Conservation (phyloP, 1,140 invertebrate genomes). For the Drosophila elegans region DNA sequence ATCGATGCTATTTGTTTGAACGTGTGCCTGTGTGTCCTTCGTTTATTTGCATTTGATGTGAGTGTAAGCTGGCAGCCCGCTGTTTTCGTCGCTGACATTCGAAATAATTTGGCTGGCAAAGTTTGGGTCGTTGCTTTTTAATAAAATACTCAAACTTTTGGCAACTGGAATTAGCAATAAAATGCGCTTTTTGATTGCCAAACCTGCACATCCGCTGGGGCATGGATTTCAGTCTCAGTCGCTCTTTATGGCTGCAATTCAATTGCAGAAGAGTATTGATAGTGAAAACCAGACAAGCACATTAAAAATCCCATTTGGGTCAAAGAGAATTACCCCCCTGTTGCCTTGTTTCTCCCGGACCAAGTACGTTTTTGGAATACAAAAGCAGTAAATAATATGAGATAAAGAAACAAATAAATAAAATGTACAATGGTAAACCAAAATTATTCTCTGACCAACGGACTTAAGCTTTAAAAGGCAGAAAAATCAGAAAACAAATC, state of each 20-base stretch:
- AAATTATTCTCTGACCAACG: no score
- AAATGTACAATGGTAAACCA: background rate
- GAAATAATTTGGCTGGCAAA: slow-evolving; percentile 65
- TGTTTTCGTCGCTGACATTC: slow-evolving; percentile 48
- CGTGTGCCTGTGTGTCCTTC: slow-evolving; percentile 23
- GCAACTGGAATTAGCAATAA: slow-evolving; percentile 53
- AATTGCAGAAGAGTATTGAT: slow-evolving; percentile 1
- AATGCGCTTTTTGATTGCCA: slow-evolving; percentile 36
- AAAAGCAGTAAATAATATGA: background rate
- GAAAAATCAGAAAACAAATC: no score
- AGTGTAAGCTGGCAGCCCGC: slow-evolving; percentile 45
- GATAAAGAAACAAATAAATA: background rate
- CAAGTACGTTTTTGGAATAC: background rate
- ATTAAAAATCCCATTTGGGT: background rate
- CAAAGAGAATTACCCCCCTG: no score
- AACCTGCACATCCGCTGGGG: slow-evolving; percentile 28
- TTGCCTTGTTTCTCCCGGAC: background rate
- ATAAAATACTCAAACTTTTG: slow-evolving; percentile 47
- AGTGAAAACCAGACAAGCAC: background rate
- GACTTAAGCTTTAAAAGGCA: no score
- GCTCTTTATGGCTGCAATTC: background rate
- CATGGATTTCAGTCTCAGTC: slow-evolving; percentile 1
- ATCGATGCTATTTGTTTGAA: slow-evolving; percentile 17
- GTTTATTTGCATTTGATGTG: slow-evolving; percentile 62
- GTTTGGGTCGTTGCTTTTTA: slow-evolving; percentile 50